Evolutionary conservation across 2,888 invertebrate genomes (phyloP), one percentile per base, ranked within the genome.

Genomic region (Coleophora deauratella): DNA sequence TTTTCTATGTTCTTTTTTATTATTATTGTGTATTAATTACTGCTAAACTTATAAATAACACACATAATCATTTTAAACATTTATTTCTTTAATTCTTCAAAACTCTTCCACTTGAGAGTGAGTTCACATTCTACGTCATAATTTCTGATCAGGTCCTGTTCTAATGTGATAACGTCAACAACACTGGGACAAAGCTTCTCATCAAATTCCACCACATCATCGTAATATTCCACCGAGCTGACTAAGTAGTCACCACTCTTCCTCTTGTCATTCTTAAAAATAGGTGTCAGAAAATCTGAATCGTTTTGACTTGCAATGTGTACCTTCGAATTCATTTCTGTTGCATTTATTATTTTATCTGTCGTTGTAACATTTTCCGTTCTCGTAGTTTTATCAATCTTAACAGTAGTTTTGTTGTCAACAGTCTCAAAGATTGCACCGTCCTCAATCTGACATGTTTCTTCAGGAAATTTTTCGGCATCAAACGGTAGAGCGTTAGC

Each of bases 151-250:
- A 70, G 57, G 11, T 75, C 76, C 8, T 70, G 36, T 32, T 80
- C 61, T 30, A 81, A 45, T 0, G 28, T 37, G 14, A 81, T 62
- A 1, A 66, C 57, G 2, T 73, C 64, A 1, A 82, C 65, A 0
- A 41, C 55, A 2, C 64, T 59, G 0, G 74, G 72, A 43, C 82
- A 82, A 1, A 40, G 0, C 0, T 37, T 3, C 0, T 12, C 31
- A 9, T 68, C 57, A 35, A 80, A 77, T 2, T 62, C 62, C 0
- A 49, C 39, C 0, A 46, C 35, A 2, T 80, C 79, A 10, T 79
- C 81, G 33, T 80, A 77, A 45, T 81, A 81, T 45, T 82, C 81
- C 0, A 60, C 45, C 0, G 79, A 75, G 42, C 76, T 76, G 32
- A 79, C 78, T 49, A 66, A 52, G 40, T 84, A 82, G 10, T 80